Evolutionary conservation across 2,888 invertebrate species (phyloP), one percentile per base, ranked within the genome.

Genomic region (Margaritifera margaritifera): DNA sequence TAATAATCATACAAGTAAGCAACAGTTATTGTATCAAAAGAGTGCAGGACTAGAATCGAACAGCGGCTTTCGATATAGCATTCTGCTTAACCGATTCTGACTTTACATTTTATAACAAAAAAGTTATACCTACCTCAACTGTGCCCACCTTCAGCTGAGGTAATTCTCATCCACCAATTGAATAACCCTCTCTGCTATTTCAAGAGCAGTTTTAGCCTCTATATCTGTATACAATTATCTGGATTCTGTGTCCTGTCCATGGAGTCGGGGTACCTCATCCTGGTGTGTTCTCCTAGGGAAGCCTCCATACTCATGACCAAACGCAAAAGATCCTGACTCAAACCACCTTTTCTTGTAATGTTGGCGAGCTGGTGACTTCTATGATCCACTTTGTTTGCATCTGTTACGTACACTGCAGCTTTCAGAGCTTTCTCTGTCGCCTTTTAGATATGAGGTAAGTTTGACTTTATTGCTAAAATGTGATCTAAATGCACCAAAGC

Each of bases 211-310:
- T 20, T 59, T 62, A 6, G 74, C 71, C 20, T 71, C 58, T 24
- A 62, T 69, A 22, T 57, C 55, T 3, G 42, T 60, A 51, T 64
- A 74, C 15, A 74, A 20, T 25, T 63, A 66, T 6, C 63, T 6
- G 74, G 74, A 15, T 66, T 69, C 3, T 64, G 50, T 6, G 66
- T 64, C 31, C 68, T 54, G 11, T 60, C 54, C 5, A 52, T 4
- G 6, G 55, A 25, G 53, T 74, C 69, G 8, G 74, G 74, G 56
- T 71, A 71, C 19, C 71, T 54, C 66, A 74, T 62, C 57, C 66
- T 69, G 6, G 69, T 59, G 52, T 67, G 62, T 4, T 67, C 53
- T 11, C 69, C 69, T 4, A 74, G 27, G 18, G 27, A 53, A 1
- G 22, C 54, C 25, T 63, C 64, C 11, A 74, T 20, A 27, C 53